Conservation (phyloP, 2,113 vertebrate species). For the Cyprinodon variegatus region DNA sequence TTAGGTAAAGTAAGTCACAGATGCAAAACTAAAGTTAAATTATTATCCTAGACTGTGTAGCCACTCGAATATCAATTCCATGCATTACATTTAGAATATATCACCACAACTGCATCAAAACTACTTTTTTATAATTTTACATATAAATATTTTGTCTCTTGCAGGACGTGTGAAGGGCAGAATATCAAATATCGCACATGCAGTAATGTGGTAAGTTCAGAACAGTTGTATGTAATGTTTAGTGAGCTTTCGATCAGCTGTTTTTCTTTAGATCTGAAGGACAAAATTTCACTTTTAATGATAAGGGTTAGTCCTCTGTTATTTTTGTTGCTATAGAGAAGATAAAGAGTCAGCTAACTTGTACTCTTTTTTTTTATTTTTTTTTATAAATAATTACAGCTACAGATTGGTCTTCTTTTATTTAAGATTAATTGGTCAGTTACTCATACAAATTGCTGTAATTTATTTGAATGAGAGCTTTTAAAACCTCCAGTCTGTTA, state of each 20-base stretch:
- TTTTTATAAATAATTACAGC: no score
- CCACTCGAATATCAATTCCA: slow-evolving; percentile 23
- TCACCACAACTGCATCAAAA: slow-evolving; percentile 16
- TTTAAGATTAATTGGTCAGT: no score
- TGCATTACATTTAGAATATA: slow-evolving; percentile 11
- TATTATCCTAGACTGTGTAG: slow-evolving; percentile 1
- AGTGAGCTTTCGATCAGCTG: slow-evolving; percentile 38
- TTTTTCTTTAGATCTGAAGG: neutral
- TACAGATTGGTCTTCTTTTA: no score
- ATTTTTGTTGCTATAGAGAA: slow-evolving; percentile 22
- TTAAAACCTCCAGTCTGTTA: no score
- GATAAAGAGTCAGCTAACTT: slow-evolving; percentile 8
- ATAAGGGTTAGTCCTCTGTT: neutral
- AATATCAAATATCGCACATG: slow-evolving; percentile 97
- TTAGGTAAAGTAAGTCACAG: no score
- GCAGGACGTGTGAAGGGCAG: slow-evolving; percentile 93
- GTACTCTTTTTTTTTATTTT: no score
- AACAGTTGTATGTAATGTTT: slow-evolving; percentile 43
- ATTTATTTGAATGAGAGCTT: no score
- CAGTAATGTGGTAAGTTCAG: slow-evolving; percentile 93
- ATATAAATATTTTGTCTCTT: slow-evolving; percentile 51
- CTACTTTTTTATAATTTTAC: slow-evolving; percentile 41
- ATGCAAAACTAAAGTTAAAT: no score
- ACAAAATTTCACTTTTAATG: slow-evolving; percentile 23
- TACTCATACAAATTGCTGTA: no score